A percentile compares a stretch with the other conserved stretches of the same genome.
phyloP scores from a whole-genome alignment of 1,140 invertebrate genomes.

The Carcinoscorpius rotundicauda region DNA sequence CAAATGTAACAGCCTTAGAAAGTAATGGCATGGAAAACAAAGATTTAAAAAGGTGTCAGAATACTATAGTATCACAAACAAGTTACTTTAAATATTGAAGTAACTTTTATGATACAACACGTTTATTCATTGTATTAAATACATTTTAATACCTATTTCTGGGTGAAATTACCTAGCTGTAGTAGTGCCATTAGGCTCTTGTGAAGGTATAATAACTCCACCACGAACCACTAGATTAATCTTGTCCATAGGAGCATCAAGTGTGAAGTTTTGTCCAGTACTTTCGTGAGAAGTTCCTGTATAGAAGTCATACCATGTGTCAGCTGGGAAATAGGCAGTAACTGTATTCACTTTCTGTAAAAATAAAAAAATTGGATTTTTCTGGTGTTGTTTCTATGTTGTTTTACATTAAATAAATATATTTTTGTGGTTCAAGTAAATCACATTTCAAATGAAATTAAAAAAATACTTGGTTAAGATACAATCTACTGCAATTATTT shows the following conservation, averaged over 20 bases:
- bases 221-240: conserved; percentile 35
- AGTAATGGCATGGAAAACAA: not conserved
- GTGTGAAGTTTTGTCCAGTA: conserved; percentile 3
- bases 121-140: no score
- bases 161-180: conserved; percentile 8
- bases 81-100: not conserved
- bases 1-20: no score
- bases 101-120: no score
- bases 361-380: not conserved
- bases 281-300: conserved; percentile 6
- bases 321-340: conserved; percentile 20
- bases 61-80: not conserved
- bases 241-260: conserved; percentile 23
- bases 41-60: not conserved
- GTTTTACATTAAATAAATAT: not conserved
- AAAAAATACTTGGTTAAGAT: no score
- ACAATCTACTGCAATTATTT: no score
- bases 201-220: conserved; percentile 33
- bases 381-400: not conserved
- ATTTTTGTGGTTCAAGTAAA: no score
- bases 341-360: conserved; percentile 17
- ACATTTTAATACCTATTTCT: no score
- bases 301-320: conserved; percentile 23
- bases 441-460: no score
- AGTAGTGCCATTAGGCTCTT: conserved; percentile 32